These are phyloP conservation scores for Schlechtendalia chinensis DNA, from an alignment of 1,140 invertebrate species.

Conservation along the genomic window DNA sequence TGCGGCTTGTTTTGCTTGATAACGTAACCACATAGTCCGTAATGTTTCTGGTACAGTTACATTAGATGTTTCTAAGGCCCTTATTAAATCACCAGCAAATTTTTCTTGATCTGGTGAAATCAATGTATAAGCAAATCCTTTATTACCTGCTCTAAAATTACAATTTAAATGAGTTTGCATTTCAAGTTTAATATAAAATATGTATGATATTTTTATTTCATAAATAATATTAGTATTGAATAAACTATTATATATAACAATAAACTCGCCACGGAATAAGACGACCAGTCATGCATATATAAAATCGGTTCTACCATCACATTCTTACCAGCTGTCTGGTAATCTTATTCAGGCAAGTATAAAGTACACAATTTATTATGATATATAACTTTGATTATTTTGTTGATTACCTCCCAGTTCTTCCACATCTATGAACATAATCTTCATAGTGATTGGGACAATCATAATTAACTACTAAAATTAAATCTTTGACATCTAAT, in stretches of 20 bases:
- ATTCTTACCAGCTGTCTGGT: no score
- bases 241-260: no score
- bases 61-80: constrained; percentile 83
- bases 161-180: neutral
- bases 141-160: constrained; percentile 82
- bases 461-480: constrained; percentile 98
- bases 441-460: constrained; percentile 99
- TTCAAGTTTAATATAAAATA: neutral
- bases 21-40: constrained; percentile 80
- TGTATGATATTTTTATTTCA: neutral
- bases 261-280: no score
- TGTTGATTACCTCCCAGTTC: constrained; percentile 66
- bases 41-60: constrained; percentile 74
- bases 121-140: constrained; percentile 96
- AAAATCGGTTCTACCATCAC: no score
- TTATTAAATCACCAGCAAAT: constrained; percentile 89
- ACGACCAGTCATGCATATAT: no score
- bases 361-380: neutral
- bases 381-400: neutral
- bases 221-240: neutral
- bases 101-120: constrained; percentile 91
- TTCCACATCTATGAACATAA: constrained; percentile 97
- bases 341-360: no score
- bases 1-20: constrained; percentile 82
- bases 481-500: constrained; percentile 96